A percentile compares a stretch with the other conserved stretches of the same genome.
These are phyloP conservation scores for Paguma larvata DNA, from an alignment of 2,797 vertebrate species.

Conservation along the genomic window DNA sequence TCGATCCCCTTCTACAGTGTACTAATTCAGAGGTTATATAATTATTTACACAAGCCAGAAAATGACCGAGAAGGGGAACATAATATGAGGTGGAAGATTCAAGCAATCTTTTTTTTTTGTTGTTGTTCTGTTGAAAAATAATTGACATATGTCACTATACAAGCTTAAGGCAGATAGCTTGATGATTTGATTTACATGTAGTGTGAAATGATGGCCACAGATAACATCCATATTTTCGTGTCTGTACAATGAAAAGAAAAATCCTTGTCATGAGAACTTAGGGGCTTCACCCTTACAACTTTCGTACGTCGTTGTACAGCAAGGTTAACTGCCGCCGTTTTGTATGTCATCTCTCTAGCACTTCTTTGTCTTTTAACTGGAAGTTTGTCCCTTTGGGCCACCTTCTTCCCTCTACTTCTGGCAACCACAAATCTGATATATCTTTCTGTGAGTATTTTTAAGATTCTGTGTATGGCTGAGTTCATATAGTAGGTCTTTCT, in stretches of 20 bases:
- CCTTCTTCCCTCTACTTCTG: neutral
- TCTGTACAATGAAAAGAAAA: neutral
- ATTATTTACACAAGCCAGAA: slow-evolving; percentile 40
- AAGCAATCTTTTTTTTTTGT: neutral
- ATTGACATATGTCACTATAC: no score
- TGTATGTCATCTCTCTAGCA: rapidly evolving
- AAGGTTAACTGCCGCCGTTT: neutral
- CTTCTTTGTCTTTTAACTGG: neutral
- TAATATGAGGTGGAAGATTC: neutral
- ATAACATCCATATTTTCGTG: neutral
- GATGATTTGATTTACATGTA: neutral
- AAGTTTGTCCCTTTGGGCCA: neutral
- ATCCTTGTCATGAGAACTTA: neutral
- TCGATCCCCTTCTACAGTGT: slow-evolving; percentile 53
- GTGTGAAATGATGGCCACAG: neutral
- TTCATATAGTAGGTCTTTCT: neutral
- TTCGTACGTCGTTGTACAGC: rapidly evolving
- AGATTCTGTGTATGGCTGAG: neutral
- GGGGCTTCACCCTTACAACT: no score
- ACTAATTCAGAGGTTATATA: slow-evolving; percentile 38
- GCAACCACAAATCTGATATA: neutral
- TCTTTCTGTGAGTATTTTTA: neutral
- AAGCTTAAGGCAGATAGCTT: neutral
- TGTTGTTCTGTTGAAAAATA: neutral
- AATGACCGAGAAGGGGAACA: neutral